These are phyloP conservation scores for Laterallus jamaicensis DNA, from an alignment of 2,113 vertebrate species.

Conservation along the genomic window DNA sequence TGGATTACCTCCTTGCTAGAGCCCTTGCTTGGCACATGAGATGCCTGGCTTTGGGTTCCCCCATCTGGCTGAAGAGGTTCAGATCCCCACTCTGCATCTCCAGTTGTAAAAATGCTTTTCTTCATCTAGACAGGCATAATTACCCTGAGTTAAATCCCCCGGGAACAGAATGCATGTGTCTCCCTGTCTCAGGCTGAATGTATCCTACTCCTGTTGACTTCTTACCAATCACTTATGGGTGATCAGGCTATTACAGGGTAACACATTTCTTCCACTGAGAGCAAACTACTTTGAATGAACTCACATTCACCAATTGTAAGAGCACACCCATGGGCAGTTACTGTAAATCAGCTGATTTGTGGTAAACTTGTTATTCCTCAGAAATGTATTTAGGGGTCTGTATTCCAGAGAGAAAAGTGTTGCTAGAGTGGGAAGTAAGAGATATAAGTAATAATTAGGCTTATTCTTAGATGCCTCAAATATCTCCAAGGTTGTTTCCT, in stretches of 20 bases:
- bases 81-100: neutral
- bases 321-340: neutral
- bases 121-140: neutral
- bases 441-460: neutral
- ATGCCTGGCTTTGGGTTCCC: neutral
- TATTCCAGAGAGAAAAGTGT: neutral
- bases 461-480: neutral
- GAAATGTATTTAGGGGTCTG: neutral
- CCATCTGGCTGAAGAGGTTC: neutral
- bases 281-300: neutral
- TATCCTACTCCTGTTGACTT: neutral
- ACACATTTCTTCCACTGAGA: neutral
- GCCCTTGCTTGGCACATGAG: neutral
- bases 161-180: neutral
- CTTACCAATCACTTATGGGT: neutral
- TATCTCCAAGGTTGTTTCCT: conserved; percentile 1
- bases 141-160: neutral
- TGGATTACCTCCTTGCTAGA: fast-evolving
- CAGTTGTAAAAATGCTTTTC: neutral
- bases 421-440: conserved; percentile 12
- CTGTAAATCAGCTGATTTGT: neutral
- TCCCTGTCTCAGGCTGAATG: neutral
- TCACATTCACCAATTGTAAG: neutral
- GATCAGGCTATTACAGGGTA: neutral
- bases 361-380: neutral